Evolutionary conservation across 2,888 invertebrate genomes (phyloP).

Genomic region (Polymixis lichenea): DNA sequence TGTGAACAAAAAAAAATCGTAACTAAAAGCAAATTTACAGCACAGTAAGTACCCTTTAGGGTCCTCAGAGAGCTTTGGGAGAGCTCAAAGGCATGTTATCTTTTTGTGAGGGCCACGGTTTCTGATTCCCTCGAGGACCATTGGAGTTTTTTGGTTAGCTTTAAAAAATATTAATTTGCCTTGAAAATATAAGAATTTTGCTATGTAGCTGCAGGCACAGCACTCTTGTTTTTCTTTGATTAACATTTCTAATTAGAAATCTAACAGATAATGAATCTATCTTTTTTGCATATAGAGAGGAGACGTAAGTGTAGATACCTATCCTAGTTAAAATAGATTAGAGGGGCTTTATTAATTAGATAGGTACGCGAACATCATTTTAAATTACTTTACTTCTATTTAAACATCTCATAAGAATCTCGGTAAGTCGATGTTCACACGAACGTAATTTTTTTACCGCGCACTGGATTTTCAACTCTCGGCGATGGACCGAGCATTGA

Average conservation of each 20-base stretch:
- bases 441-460: too few species aligned
- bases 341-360: background rate
- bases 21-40: background rate
- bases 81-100: background rate
- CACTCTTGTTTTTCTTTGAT: conserved; percentile 17
- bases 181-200: conserved; percentile 1
- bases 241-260: conserved; percentile 3
- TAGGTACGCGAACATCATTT: background rate
- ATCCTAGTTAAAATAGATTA: background rate
- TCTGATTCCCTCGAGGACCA: conserved; percentile 2
- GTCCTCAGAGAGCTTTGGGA: background rate
- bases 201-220: background rate
- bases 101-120: conserved; percentile 1
- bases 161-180: conserved; percentile 3
- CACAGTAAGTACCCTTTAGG: background rate
- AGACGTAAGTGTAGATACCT: too few species aligned
- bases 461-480: too few species aligned
- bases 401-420: background rate
- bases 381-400: background rate
- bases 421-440: background rate
- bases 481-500: too few species aligned
- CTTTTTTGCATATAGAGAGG: background rate
- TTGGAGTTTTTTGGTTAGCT: background rate
- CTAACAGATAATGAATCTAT: background rate
- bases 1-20: background rate